Evolutionary conservation across 2,888 invertebrate species (phyloP).

Genomic region (Danaus chrysippus): DNA sequence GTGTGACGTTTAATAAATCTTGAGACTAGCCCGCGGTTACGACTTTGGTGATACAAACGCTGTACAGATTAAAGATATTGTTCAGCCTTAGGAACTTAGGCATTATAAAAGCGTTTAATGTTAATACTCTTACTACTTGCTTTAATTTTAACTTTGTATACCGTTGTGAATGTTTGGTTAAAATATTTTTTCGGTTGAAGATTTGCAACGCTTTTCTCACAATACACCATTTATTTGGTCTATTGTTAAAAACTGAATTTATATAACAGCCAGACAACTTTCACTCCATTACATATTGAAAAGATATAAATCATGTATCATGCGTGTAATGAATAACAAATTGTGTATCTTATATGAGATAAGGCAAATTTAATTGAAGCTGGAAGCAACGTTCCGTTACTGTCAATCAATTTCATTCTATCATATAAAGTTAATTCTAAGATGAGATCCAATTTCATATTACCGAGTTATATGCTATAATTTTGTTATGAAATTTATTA

Average conservation of each 20-base stretch:
- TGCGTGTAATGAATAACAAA: constrained; percentile 42
- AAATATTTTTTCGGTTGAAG: too few relatives aligned
- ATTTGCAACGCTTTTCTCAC: too few relatives aligned
- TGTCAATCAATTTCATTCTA: constrained; percentile 27
- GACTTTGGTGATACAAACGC: constrained; percentile 13
- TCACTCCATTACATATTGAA: constrained; percentile 25
- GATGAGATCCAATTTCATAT: constrained; percentile 1
- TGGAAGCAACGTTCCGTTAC: constrained; percentile 28
- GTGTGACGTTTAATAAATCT: constrained; percentile 57
- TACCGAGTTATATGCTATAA: neutral
- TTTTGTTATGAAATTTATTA: neutral
- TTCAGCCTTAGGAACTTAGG: neutral
- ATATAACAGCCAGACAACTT: constrained; percentile 24
- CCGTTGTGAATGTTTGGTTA: too few relatives aligned
- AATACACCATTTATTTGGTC: too few relatives aligned
- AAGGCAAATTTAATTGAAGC: constrained; percentile 31
- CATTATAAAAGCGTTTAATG: neutral
- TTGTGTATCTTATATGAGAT: constrained; percentile 32
- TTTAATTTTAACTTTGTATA: too few relatives aligned
- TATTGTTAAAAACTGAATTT: constrained; percentile 1
- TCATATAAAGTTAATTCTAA: constrained; percentile 7
- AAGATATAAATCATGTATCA: constrained; percentile 45
- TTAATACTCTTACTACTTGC: neutral
- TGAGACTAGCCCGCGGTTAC: constrained; percentile 37
- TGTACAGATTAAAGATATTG: neutral